Percentiles rank a stretch among this genome's conserved stretches.
These are phyloP conservation scores for Allolobophora icterica DNA, from an alignment of 2,888 invertebrate species.

Conservation along the genomic window DNA sequence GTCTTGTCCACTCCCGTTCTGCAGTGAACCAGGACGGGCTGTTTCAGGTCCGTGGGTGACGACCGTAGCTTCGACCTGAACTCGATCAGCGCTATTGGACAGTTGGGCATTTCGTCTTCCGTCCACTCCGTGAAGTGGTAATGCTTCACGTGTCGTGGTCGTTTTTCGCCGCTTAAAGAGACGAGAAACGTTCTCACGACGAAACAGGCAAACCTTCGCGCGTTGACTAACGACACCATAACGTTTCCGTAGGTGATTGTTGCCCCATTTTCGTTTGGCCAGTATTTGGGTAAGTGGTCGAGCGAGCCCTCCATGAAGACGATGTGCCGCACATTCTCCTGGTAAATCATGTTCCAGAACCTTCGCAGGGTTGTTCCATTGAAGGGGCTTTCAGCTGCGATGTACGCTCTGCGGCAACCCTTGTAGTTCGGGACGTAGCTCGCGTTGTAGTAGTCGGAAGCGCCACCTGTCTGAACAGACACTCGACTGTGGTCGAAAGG, in stretches of 20 bases:
- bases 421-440: constrained; percentile 52
- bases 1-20: constrained; percentile 63
- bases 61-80: constrained; percentile 50
- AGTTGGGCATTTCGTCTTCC: constrained; percentile 59
- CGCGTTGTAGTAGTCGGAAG: constrained; percentile 46
- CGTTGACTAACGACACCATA: constrained; percentile 83
- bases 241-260: constrained; percentile 84
- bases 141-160: constrained; percentile 45
- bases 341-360: constrained; percentile 69
- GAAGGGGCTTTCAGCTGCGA: constrained; percentile 68
- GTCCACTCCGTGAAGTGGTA: constrained; percentile 64
- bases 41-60: constrained; percentile 28
- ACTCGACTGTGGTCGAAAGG: constrained; percentile 63
- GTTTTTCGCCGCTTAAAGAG: background rate
- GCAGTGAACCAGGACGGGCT: constrained; percentile 62
- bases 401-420: constrained; percentile 62
- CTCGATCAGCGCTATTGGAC: constrained; percentile 60
- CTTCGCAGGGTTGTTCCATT: constrained; percentile 60
- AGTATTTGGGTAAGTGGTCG: constrained; percentile 77
- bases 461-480: constrained; percentile 46
- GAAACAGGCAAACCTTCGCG: constrained; percentile 89
- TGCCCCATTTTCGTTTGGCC: constrained; percentile 73
- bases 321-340: constrained; percentile 64
- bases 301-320: constrained; percentile 68
- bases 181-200: constrained; percentile 67